Percentiles rank a stretch among this genome's conserved stretches.
phyloP scores from a whole-genome alignment of 2,113 vertebrate genomes.

The Perognathus longimembris region DNA sequence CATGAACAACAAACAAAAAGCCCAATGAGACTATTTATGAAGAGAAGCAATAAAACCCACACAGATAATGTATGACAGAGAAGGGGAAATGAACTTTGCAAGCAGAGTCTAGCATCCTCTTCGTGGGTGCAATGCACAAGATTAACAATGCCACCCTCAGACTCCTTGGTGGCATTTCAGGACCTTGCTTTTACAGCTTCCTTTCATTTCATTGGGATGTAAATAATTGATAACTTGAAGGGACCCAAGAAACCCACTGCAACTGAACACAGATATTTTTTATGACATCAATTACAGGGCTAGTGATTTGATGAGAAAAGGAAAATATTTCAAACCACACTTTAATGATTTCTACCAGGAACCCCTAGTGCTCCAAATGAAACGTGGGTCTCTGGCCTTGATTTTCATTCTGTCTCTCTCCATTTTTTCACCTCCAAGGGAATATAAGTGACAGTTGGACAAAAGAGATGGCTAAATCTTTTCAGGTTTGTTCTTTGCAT shows the following conservation, averaged over 20 bases:
- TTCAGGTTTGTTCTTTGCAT: conserved; percentile 71
- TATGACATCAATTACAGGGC: conserved; percentile 89
- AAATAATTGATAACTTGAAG: conserved; percentile 90
- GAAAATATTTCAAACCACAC: conserved; percentile 87
- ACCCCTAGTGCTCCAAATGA: conserved; percentile 86
- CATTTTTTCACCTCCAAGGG: conserved; percentile 59
- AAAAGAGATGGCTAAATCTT: conserved; percentile 85
- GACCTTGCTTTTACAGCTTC: conserved; percentile 71
- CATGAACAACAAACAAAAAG: conserved; percentile 67
- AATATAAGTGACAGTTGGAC: conserved; percentile 81
- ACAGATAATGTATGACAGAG: conserved; percentile 62
- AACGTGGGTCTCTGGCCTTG: conserved; percentile 76
- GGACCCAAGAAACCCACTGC: conserved; percentile 86
- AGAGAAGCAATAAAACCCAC: conserved; percentile 73
- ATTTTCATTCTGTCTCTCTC: neutral
- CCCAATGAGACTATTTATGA: conserved; percentile 68
- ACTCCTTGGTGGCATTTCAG: conserved; percentile 85
- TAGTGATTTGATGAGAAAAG: conserved; percentile 88
- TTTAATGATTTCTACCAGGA: conserved; percentile 86
- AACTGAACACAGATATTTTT: conserved; percentile 89
- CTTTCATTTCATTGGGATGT: conserved; percentile 86
- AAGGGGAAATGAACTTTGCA: conserved; percentile 66
- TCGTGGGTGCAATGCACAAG: conserved; percentile 53
- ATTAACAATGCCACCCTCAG: conserved; percentile 85
- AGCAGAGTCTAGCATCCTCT: conserved; percentile 14